These are phyloP conservation scores for Xestia ashworthii DNA, from an alignment of 2,888 invertebrate species.

Conservation along the genomic window DNA sequence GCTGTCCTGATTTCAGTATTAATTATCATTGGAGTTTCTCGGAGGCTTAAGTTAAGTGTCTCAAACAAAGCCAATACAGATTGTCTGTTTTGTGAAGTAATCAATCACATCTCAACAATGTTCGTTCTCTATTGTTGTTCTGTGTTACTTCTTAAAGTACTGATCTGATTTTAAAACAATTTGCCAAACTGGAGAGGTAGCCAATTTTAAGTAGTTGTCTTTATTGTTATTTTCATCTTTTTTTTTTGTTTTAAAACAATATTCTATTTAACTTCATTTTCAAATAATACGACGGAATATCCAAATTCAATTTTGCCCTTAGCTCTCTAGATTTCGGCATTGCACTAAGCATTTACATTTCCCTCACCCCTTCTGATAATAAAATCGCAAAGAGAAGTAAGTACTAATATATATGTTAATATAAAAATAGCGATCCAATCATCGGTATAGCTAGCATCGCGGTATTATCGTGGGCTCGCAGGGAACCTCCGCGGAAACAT, in stretches of 20 bases:
- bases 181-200: not conserved
- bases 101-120: slow-evolving; percentile 44
- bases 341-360: slow-evolving; percentile 22
- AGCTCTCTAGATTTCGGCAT: slow-evolving; percentile 11
- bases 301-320: slow-evolving; percentile 1
- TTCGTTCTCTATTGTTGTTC: slow-evolving; percentile 22
- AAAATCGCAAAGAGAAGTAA: slow-evolving; percentile 15
- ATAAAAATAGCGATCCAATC: slow-evolving; percentile 47
- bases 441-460: slow-evolving; percentile 29
- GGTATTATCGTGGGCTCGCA: slow-evolving; percentile 26
- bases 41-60: slow-evolving; percentile 17
- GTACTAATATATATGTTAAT: slow-evolving; percentile 48
- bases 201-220: not conserved
- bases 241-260: not conserved
- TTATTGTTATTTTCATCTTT: not conserved
- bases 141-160: not conserved
- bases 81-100: slow-evolving; percentile 35
- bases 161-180: not conserved
- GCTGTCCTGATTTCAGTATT: slow-evolving; percentile 31
- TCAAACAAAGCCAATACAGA: slow-evolving; percentile 30
- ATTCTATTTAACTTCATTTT: not conserved
- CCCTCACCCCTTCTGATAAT: slow-evolving; percentile 3
- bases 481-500: slow-evolving; percentile 40
- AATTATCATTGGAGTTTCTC: slow-evolving; percentile 24
- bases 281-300: not conserved